These are phyloP conservation scores for Catharus bicknelli DNA, from an alignment of 2,113 vertebrate species.

Conservation along the genomic window DNA sequence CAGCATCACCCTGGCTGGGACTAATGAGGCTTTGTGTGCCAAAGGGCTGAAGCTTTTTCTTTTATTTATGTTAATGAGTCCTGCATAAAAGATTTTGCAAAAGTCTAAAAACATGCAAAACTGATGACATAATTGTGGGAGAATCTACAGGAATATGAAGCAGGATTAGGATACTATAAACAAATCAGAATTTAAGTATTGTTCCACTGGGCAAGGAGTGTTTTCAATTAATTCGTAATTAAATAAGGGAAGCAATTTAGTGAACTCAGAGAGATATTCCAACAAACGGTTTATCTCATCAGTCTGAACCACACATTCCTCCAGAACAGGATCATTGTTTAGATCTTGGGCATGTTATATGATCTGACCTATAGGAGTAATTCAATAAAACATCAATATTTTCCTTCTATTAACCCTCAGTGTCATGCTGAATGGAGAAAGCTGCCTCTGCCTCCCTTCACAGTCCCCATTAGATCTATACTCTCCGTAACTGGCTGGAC, in stretches of 20 bases:
- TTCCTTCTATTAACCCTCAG: constrained; percentile 77
- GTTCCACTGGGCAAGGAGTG: constrained; percentile 72
- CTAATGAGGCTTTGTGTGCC: background rate
- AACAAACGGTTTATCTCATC: constrained; percentile 79
- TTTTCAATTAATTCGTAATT: constrained; percentile 86
- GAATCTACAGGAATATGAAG: constrained; percentile 68
- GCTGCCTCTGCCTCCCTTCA: constrained; percentile 47
- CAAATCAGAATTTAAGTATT: constrained; percentile 72
- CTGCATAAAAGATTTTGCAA: constrained; percentile 37
- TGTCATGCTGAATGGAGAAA: constrained; percentile 56
- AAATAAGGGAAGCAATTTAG: constrained; percentile 83
- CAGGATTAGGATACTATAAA: constrained; percentile 79
- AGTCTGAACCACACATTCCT: constrained; percentile 78
- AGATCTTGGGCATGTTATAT: constrained; percentile 74
- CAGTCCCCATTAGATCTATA: background rate
- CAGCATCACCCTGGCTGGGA: background rate
- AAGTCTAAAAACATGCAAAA: constrained; percentile 63
- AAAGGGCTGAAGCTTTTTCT: background rate
- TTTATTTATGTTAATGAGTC: constrained; percentile 18
- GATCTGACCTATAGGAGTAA: constrained; percentile 79
- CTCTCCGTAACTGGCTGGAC: constrained; percentile 17
- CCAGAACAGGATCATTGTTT: constrained; percentile 78
- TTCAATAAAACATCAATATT: constrained; percentile 83
- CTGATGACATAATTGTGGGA: constrained; percentile 69
- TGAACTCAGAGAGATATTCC: constrained; percentile 73